A percentile compares a stretch with the other conserved stretches of the same genome.
Conservation (phyloP, 1,140 invertebrate genomes). For the Pygmarrhopalites habei region DNA sequence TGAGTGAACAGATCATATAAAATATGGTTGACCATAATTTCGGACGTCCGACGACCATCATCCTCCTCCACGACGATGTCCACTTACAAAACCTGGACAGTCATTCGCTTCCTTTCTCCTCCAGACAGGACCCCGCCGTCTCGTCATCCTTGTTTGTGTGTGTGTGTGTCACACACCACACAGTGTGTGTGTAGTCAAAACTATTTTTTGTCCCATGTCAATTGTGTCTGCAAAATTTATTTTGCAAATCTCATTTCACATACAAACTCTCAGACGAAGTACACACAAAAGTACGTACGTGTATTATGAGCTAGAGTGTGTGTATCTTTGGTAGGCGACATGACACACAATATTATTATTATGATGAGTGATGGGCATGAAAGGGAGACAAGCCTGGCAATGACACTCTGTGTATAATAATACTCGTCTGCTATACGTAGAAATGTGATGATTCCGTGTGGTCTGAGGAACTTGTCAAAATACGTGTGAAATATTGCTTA, state of each 20-base stretch:
- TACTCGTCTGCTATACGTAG: no score
- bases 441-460: constrained; percentile 9
- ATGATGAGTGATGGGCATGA: not conserved
- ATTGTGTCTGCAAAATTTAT: not conserved
- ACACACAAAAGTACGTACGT: not conserved
- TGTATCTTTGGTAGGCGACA: not conserved
- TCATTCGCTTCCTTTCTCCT: not conserved
- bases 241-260: not conserved
- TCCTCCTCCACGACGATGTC: not conserved
- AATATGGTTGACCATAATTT: not conserved
- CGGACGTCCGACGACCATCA: not conserved
- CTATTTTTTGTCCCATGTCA: not conserved
- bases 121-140: not conserved
- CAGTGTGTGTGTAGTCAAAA: no score
- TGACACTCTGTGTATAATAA: no score
- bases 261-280: not conserved
- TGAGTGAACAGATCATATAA: not conserved
- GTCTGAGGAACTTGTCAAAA: constrained; percentile 23
- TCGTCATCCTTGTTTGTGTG: not conserved
- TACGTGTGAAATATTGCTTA: constrained; percentile 32
- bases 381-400: not conserved
- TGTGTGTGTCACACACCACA: no score
- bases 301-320: not conserved
- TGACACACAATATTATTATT: not conserved
- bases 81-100: no score